A percentile compares a stretch with the other conserved stretches of the same genome.
Evolutionary conservation across 2,888 invertebrate species (phyloP).

Genomic region (Xestobium rufovillosum): DNA sequence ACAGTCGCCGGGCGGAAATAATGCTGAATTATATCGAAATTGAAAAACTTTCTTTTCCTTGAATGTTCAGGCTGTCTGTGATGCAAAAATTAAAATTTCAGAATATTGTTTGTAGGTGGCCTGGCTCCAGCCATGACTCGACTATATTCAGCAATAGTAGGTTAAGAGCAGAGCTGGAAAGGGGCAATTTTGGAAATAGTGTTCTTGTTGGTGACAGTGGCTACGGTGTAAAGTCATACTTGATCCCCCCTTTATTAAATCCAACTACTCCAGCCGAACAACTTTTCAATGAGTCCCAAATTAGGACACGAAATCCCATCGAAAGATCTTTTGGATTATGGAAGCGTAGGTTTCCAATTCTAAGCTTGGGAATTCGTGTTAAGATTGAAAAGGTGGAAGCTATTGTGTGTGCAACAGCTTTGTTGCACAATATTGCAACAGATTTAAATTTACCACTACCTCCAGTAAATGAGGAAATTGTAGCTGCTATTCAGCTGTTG

Average conservation of each 20-base stretch:
- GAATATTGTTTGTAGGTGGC: constrained; percentile 9
- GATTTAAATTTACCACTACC: too few relatives aligned
- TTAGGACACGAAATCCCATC: too few relatives aligned
- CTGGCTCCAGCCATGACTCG: constrained; percentile 14
- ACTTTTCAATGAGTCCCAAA: constrained; percentile 19
- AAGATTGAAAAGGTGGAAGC: constrained; percentile 17
- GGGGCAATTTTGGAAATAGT: too few relatives aligned
- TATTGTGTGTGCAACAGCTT: constrained; percentile 11
- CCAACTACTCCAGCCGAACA: constrained; percentile 14
- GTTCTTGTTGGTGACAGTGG: too few relatives aligned
- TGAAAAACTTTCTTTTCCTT: constrained; percentile 9
- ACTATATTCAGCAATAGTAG: constrained; percentile 13
- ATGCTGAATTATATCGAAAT: constrained; percentile 12
- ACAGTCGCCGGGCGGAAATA: constrained; percentile 18
- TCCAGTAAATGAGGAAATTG: too few relatives aligned
- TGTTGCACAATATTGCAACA: constrained; percentile 18
- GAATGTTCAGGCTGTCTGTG: too few relatives aligned
- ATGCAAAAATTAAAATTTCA: too few relatives aligned
- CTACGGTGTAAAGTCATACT: too few relatives aligned
- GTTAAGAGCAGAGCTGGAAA: too few relatives aligned
- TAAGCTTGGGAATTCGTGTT: constrained; percentile 23
- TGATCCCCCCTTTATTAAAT: too few relatives aligned
- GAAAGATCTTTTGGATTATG: constrained; percentile 22
- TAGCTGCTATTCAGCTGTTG: too few relatives aligned
- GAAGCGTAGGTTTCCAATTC: constrained; percentile 25